Conservation (phyloP, 2,113 vertebrate genomes). For the Martes martes region DNA sequence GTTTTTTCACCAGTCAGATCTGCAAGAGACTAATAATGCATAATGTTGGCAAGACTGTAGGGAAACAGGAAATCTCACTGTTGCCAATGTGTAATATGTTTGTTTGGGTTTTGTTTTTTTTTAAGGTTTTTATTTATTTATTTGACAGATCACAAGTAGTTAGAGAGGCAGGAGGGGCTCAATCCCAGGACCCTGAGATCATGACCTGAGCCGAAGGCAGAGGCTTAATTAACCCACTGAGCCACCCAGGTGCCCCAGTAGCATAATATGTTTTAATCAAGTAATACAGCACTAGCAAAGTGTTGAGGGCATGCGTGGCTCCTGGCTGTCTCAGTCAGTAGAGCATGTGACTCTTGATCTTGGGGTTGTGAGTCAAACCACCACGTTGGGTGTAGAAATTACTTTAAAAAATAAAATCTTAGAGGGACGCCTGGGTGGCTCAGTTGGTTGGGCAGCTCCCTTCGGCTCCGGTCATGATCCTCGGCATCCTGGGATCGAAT, state of each 20-base stretch:
- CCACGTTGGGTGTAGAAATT: not conserved
- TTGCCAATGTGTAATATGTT: not conserved
- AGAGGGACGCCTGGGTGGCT: no score
- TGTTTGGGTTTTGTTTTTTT: not conserved
- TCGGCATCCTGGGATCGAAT: no score
- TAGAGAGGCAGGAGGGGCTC: no score
- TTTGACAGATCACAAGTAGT: no score
- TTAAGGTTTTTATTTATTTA: no score
- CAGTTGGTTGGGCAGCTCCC: no score
- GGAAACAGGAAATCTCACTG: not conserved
- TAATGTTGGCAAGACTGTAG: not conserved
- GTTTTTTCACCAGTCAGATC: not conserved
- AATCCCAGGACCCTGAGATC: no score
- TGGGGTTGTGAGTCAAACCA: not conserved
- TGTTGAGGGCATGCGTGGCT: not conserved
- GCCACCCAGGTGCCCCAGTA: not conserved
- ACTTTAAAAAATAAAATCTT: not conserved
- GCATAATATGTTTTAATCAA: not conserved
- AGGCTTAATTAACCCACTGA: no score
- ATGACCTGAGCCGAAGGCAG: no score
- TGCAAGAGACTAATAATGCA: not conserved
- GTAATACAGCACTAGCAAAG: not conserved
- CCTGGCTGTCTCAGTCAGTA: not conserved
- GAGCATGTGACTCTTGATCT: not conserved
- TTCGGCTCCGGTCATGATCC: no score